These are phyloP conservation scores for Limnephilus auricula DNA, from an alignment of 2,888 invertebrate genomes.

Conservation along the genomic window DNA sequence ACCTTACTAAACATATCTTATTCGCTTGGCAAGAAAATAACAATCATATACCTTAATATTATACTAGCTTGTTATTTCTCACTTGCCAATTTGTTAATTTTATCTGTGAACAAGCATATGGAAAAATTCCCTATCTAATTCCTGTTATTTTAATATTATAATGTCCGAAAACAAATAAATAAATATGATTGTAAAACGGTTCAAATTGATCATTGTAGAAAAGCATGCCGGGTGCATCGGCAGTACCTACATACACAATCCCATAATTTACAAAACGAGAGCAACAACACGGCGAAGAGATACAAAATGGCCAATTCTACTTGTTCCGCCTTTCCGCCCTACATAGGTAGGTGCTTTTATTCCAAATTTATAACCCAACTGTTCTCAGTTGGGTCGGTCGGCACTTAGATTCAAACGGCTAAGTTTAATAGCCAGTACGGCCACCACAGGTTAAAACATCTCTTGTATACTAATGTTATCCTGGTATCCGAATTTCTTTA, in stretches of 20 bases:
- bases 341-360: conserved; percentile 20
- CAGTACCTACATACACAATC: neutral
- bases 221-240: neutral
- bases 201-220: neutral
- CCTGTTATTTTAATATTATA: too few relatives aligned
- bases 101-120: too few relatives aligned
- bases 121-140: too few relatives aligned
- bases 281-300: conserved; percentile 33
- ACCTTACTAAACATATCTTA: too few relatives aligned
- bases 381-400: conserved; percentile 19
- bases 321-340: conserved; percentile 44
- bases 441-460: conserved; percentile 8
- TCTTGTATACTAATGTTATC: neutral
- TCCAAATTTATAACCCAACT: conserved; percentile 45
- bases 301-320: conserved; percentile 51
- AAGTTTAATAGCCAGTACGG: conserved; percentile 10
- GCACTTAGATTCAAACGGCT: conserved; percentile 41
- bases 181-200: neutral
- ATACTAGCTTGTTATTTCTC: too few relatives aligned
- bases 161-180: neutral
- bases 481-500: neutral
- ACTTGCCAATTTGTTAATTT: too few relatives aligned
- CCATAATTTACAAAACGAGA: conserved; percentile 12
- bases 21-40: too few relatives aligned
- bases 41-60: too few relatives aligned